Base-by-base conservation (phyloP, 2,113 vertebrate genomes). In the Alethe diademata region DNA sequence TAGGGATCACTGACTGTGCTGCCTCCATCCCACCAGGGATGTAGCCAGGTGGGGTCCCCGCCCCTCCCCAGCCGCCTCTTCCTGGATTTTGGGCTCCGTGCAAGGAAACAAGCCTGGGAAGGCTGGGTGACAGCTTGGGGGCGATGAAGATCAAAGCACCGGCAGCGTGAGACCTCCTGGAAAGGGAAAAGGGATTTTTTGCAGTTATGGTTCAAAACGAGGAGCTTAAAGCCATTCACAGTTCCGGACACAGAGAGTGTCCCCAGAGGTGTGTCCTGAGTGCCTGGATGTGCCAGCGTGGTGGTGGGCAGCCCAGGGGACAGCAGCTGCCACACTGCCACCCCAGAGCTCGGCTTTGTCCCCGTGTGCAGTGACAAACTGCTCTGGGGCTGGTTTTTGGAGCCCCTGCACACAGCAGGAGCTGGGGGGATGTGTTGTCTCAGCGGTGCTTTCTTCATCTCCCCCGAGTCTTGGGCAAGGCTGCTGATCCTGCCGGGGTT, bases 221-320 rank as follows among this genome's bases (percentile, higher is more conserved):
- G 48, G 31, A 33, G 15, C 9, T 70, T 48, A 29, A 65, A 73
- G 2, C 23, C 29, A 3, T 8, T 16, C 1, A 0, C 1, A 3
- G 35, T 17, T 40, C 15, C 1, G 8, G 56, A 26, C 19, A 28
- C 28, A 1, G 24, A 19, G 40, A 76, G 18, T 11, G 26, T 45
- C 62, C 67, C 3, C 5, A 25, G 53, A 29, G 50, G 20, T 1
- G 26, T 18, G 56, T 51, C 54, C 33, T 0, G 6, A 28, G 40
- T 4, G 42, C 62, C 67, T 42, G 38, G 1, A 6, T 3, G 74
- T 31, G 60, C 12, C 60, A 69, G 45, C 0, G 5, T 38, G 38
- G 38, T 38, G 38, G 38, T 3, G 56, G 19, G 23, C 53, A 61
- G 54, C 60, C 33, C 33, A 11, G 60, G 78, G 86, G 50, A 66